Percentiles rank a stretch among this genome's conserved stretches.
Conservation (phyloP, 2,888 invertebrate genomes). For the Acanthococcus lagerstroemiae region DNA sequence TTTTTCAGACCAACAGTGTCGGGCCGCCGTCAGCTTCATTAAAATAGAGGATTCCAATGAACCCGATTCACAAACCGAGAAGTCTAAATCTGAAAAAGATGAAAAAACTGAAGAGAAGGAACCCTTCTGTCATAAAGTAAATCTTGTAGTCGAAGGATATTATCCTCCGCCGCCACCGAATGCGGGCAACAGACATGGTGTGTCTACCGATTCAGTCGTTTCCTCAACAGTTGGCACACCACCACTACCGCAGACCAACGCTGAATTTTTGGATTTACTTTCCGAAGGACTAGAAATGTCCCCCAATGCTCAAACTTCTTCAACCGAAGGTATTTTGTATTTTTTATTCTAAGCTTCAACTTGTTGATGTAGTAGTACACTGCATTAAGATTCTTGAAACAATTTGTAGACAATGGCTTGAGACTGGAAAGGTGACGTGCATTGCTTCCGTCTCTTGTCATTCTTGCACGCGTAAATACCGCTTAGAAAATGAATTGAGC, state of each 20-base stretch:
- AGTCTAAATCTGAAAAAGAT: background rate
- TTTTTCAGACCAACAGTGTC: conserved; percentile 5
- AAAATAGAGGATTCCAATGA: conserved; percentile 11
- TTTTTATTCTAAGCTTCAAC: background rate
- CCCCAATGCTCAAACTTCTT: background rate
- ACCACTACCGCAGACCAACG: conserved; percentile 2
- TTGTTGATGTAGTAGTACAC: background rate
- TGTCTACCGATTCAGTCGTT: conserved; percentile 7
- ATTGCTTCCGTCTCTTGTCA: too few species aligned
- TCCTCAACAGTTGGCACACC: conserved; percentile 28
- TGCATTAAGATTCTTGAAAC: too few species aligned
- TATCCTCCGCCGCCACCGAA: conserved; percentile 43
- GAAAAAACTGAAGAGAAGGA: conserved; percentile 25
- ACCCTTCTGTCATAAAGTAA: conserved; percentile 39
- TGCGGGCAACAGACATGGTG: background rate
- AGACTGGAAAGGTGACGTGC: too few species aligned
- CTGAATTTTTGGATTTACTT: conserved; percentile 16
- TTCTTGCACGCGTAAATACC: too few species aligned
- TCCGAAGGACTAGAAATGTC: conserved; percentile 9
- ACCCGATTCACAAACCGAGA: conserved; percentile 23
- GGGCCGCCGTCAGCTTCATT: conserved; percentile 21
- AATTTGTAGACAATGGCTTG: too few species aligned
- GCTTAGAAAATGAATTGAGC: too few species aligned
- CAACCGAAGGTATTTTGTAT: background rate
- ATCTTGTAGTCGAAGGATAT: conserved; percentile 56